Evolutionary conservation across 2,113 vertebrate genomes (phyloP).

Genomic region (Alces alces): DNA sequence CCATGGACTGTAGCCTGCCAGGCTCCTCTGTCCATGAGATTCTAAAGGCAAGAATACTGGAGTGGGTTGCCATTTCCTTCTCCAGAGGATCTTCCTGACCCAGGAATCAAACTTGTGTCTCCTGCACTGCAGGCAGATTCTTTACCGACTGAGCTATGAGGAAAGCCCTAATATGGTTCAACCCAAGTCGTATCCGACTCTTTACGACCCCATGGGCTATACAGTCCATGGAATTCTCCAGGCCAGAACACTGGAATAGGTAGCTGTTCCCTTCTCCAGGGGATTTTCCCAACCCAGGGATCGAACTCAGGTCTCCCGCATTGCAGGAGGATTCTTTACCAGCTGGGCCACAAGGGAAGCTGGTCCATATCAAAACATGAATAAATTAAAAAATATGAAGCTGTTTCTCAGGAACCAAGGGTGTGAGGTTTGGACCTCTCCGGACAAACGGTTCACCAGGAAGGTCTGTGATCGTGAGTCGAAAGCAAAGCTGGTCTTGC

Average conservation of each 20-base stretch:
- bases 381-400: background rate
- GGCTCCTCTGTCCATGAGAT: no score
- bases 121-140: no score
- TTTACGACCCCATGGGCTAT: no score
- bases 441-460: background rate
- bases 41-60: no score
- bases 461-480: background rate
- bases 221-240: background rate
- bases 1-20: no score
- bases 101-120: no score
- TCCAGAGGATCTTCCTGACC: no score
- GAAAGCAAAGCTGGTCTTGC: background rate
- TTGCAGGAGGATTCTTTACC: background rate
- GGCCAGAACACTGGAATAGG: background rate
- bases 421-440: no score
- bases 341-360: background rate
- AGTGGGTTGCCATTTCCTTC: no score
- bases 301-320: rapidly evolving
- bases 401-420: background rate
- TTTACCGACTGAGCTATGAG: no score
- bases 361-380: background rate
- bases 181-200: no score
- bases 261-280: background rate
- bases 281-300: background rate
- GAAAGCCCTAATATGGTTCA: no score